phyloP scores from a whole-genome alignment of 2,888 invertebrate species.

The Camponotus fellah region DNA sequence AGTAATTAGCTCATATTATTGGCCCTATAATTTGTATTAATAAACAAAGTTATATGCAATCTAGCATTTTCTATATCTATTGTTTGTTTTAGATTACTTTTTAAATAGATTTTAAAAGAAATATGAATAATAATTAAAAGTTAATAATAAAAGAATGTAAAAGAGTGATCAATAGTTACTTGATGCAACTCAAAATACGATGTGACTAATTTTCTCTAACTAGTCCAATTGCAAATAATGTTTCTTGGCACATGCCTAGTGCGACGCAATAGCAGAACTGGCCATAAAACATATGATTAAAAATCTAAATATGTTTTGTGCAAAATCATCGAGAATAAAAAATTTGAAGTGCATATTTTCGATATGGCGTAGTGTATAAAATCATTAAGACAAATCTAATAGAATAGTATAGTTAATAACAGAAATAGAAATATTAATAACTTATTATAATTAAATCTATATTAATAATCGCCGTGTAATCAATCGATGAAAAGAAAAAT shows the following conservation, averaged over 20 bases:
- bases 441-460: background rate
- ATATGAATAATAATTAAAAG: background rate
- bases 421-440: background rate
- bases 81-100: too few species aligned
- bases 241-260: conserved; percentile 9
- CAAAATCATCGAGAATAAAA: background rate
- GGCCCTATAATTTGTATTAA: too few species aligned
- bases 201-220: conserved; percentile 33
- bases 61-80: too few species aligned
- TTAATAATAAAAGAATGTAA: background rate
- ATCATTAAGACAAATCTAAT: background rate
- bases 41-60: too few species aligned
- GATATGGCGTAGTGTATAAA: background rate
- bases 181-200: conserved; percentile 30
- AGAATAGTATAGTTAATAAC: background rate
- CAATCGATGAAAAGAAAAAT: background rate
- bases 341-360: background rate
- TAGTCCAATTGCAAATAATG: conserved; percentile 32
- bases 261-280: conserved; percentile 7
- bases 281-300: background rate
- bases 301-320: background rate
- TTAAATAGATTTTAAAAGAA: background rate
- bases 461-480: background rate
- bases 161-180: background rate
- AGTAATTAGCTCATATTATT: too few species aligned